phyloP scores from a whole-genome alignment of 2,888 invertebrate species.

The Cosmopolites sordidus region DNA sequence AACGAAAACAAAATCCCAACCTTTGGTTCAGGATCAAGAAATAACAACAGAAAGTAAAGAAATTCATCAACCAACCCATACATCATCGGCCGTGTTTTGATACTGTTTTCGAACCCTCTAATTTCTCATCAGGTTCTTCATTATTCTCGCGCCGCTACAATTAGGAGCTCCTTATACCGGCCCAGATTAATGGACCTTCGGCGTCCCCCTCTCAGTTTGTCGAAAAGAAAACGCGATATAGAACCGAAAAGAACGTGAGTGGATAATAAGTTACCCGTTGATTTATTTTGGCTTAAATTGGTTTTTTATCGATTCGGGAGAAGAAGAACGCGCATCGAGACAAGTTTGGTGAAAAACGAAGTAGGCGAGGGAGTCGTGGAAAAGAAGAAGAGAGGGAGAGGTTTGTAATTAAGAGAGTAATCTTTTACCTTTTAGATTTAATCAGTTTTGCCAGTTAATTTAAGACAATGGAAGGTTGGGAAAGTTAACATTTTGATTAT shows the following conservation, averaged over 20 bases:
- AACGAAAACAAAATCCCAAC: too few relatives aligned
- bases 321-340: not conserved
- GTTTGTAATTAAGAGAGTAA: not conserved
- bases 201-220: not conserved
- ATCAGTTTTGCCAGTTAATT: not conserved
- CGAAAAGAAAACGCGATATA: not conserved
- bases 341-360: too few relatives aligned
- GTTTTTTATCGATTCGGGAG: constrained; percentile 1
- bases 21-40: too few relatives aligned
- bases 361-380: too few relatives aligned
- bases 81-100: not conserved
- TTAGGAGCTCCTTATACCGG: constrained; percentile 2
- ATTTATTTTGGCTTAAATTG: constrained; percentile 9
- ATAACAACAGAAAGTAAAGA: too few relatives aligned
- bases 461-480: too few relatives aligned
- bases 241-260: constrained; percentile 9
- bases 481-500: too few relatives aligned
- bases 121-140: constrained; percentile 3
- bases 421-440: not conserved
- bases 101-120: constrained; percentile 1
- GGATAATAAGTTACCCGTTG: constrained; percentile 7
- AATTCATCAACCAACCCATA: not conserved
- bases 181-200: not conserved
- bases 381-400: too few relatives aligned
- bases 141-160: constrained; percentile 5